Percentiles rank a stretch among this genome's conserved stretches.
Evolutionary conservation across 2,888 invertebrate species (phyloP).

Genomic region (Parnassius orleans): DNA sequence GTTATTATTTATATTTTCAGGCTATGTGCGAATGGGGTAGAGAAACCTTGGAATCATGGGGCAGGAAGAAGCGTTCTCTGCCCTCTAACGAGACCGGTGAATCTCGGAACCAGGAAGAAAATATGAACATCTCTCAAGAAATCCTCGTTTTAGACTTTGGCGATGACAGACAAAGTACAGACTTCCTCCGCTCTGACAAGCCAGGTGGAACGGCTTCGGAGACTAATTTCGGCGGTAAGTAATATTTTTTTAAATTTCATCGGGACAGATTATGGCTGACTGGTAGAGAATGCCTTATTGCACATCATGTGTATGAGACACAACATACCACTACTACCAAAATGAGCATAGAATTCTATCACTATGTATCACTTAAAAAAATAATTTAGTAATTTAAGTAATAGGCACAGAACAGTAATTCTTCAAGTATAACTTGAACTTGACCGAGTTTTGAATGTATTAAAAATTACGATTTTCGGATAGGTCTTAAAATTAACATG

Average conservation of each 20-base stretch:
- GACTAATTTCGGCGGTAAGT: slow-evolving; percentile 87
- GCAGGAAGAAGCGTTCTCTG: slow-evolving; percentile 91
- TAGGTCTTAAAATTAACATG: too few relatives aligned
- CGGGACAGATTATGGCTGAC: too few relatives aligned
- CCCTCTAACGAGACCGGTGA: slow-evolving; percentile 81
- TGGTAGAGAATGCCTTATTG: too few relatives aligned
- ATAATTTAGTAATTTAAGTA: too few relatives aligned
- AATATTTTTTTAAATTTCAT: neutral
- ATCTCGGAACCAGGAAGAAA: slow-evolving; percentile 85
- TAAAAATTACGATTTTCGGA: too few relatives aligned
- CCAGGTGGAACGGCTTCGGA: slow-evolving; percentile 82
- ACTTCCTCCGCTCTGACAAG: slow-evolving; percentile 88
- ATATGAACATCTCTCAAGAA: slow-evolving; percentile 97
- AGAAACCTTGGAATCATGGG: slow-evolving; percentile 94
- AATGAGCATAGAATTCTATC: too few relatives aligned
- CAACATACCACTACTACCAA: too few relatives aligned
- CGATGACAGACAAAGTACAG: slow-evolving; percentile 90
- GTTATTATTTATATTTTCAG: slow-evolving; percentile 54
- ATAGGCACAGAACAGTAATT: too few relatives aligned
- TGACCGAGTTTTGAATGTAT: too few relatives aligned
- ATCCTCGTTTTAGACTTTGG: slow-evolving; percentile 96
- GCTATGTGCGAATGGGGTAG: slow-evolving; percentile 95
- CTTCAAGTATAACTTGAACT: too few relatives aligned
- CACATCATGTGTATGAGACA: too few relatives aligned
- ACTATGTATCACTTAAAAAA: too few relatives aligned